Base-by-base conservation (phyloP, 2,113 vertebrate genomes). In the Pteropus alecto region DNA sequence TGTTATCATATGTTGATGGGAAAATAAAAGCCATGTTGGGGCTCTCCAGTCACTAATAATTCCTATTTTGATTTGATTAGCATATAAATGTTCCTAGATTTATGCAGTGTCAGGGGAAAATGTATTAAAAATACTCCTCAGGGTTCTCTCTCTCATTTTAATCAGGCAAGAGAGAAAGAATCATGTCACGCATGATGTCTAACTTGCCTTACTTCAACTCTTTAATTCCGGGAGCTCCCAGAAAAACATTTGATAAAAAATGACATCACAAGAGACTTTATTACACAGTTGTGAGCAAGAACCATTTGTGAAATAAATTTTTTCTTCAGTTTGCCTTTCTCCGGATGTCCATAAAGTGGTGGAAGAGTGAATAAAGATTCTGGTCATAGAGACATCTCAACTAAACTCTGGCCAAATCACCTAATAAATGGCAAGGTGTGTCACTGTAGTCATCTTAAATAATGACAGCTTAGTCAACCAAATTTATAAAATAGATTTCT, bases 61-160 rank as follows among this genome's bases (percentile, higher is more conserved):
- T 97, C 97, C 97, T 97, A 95, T 98, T 99, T 98, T 98, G 98
- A 98, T 98, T 99, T 98, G 98, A 98, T 99, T 98, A 98, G 97
- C 98, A 99, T 98, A 98, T 98, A 98, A 98, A 98, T 98, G 81
- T 94, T 97, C 89, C 70, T 97, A 97, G 87, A 96, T 98, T 98
- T 98, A 98, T 98, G 95, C 98, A 98, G 84, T 96, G 98, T 98
- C 97, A 90, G 95, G 98, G 97, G 92, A 97, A 98, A 98, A 98
- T 96, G 58, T 95, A 97, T 98, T 98, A 98, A 98, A 99, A 98
- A 98, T 98, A 97, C 91, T 98, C 98, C 97, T 98, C 95, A 94
- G 74, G 96, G 95, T 97, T 98, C 96, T 97, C 95, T 96, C 95
- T 97, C 88, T 98, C 82, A 97, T 97, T 97, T 97, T 97, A 98